These are phyloP conservation scores for Hymenopus coronatus DNA, from an alignment of 2,888 invertebrate species.

Conservation along the genomic window DNA sequence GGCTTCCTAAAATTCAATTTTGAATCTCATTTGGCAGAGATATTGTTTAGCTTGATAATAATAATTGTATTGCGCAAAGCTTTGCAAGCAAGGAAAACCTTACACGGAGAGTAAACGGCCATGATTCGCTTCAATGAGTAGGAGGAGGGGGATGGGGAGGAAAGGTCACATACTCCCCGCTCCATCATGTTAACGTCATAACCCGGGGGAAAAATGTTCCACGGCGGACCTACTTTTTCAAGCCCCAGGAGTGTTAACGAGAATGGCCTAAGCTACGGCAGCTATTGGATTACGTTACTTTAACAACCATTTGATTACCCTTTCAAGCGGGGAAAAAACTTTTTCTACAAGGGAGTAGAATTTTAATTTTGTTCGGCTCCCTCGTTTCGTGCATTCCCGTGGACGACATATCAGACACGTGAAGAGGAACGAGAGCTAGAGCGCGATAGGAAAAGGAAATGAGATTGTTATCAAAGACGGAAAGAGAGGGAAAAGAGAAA, in stretches of 20 bases:
- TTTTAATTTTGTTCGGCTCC: slow-evolving; percentile 6
- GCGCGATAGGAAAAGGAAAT: neutral
- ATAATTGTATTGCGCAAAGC: slow-evolving; percentile 29
- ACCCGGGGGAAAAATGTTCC: neutral
- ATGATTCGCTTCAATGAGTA: slow-evolving; percentile 4
- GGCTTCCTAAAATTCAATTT: slow-evolving; percentile 33
- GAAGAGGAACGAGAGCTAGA: neutral
- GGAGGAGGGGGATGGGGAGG: neutral
- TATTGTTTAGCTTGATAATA: slow-evolving; percentile 34
- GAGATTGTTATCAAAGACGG: neutral
- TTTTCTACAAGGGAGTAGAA: slow-evolving; percentile 10
- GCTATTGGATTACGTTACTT: slow-evolving; percentile 9
- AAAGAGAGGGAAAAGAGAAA: neutral
- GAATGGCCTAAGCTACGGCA: slow-evolving; percentile 8
- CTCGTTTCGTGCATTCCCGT: neutral
- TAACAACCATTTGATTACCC: slow-evolving; percentile 7
- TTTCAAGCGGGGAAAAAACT: neutral
- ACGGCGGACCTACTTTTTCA: slow-evolving; percentile 6
- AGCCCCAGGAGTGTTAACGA: neutral
- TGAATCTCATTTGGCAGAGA: slow-evolving; percentile 34
- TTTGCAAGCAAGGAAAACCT: slow-evolving; percentile 12
- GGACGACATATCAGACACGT: neutral
- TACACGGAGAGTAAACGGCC: slow-evolving; percentile 1
- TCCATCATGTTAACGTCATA: neutral
- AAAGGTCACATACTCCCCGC: neutral